A percentile compares a stretch with the other conserved stretches of the same genome.
Evolutionary conservation across 2,888 invertebrate genomes (phyloP).

Genomic region (Microctonus brassicae): DNA sequence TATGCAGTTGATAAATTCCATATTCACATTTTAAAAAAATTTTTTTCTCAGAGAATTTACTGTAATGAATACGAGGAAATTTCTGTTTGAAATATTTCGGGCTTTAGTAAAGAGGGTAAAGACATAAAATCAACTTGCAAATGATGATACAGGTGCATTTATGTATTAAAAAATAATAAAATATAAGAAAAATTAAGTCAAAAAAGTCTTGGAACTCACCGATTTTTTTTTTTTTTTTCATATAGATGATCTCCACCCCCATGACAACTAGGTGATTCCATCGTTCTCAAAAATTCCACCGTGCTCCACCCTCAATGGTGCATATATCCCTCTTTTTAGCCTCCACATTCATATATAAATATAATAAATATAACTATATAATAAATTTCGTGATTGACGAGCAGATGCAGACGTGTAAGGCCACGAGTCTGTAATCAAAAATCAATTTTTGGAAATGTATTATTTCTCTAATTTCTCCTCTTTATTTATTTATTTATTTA

Average conservation of each 20-base stretch:
- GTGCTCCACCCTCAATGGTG: constrained; percentile 30
- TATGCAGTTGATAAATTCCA: no score
- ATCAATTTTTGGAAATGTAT: constrained; percentile 24
- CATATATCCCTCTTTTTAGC: constrained; percentile 39
- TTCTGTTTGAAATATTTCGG: neutral
- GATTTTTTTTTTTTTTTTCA: no score
- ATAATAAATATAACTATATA: constrained; percentile 1
- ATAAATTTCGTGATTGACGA: constrained; percentile 30
- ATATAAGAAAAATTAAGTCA: neutral
- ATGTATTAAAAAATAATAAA: neutral
- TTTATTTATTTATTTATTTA: no score
- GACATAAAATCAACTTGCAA: neutral
- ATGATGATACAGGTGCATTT: neutral
- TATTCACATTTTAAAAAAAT: no score
- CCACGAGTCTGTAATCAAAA: constrained; percentile 26
- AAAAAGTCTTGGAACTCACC: neutral
- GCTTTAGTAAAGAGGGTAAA: no score
- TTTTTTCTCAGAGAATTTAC: no score
- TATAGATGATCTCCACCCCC: constrained; percentile 11
- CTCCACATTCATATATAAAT: no score
- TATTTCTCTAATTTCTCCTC: neutral
- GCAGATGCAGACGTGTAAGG: constrained; percentile 13
- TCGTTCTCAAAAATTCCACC: constrained; percentile 11
- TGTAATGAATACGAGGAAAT: neutral
- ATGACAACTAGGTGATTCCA: constrained; percentile 25